These are phyloP conservation scores for Caenorhabditis tropicalis DNA, from an alignment of 1,140 invertebrate species.

Conservation along the genomic window DNA sequence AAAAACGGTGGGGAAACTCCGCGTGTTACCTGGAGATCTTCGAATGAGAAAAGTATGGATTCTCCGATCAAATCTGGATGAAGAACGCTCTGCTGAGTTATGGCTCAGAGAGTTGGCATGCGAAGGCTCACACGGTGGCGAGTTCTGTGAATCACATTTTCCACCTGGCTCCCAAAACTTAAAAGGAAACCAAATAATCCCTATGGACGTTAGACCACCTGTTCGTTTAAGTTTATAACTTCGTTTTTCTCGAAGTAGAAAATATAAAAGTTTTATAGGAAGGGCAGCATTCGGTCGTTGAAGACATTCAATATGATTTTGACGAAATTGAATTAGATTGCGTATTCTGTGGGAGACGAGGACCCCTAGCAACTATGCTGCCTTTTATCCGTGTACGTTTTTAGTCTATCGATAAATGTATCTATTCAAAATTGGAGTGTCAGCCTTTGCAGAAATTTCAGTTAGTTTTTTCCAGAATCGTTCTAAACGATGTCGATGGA, in stretches of 20 bases:
- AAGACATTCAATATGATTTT: conserved; percentile 43
- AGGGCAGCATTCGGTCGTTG: not conserved
- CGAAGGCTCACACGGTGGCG: conserved; percentile 37
- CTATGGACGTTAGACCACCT: not conserved
- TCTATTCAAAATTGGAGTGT: not conserved
- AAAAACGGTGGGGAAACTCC: conserved; percentile 21
- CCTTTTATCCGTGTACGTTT: conserved; percentile 25
- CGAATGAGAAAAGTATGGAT: conserved; percentile 41
- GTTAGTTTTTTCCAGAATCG: not conserved
- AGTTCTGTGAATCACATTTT: conserved; percentile 39
- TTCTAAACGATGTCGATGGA: not conserved
- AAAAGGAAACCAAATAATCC: conserved; percentile 28
- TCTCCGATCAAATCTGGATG: conserved; percentile 41
- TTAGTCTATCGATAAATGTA: not conserved
- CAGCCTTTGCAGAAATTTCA: too few species aligned
- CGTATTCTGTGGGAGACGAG: conserved; percentile 21
- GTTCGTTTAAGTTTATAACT: not conserved
- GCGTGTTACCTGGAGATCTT: conserved; percentile 38
- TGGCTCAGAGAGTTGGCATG: conserved; percentile 34
- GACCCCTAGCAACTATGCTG: conserved; percentile 17
- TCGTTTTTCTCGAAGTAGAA: too few species aligned
- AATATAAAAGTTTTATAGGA: too few species aligned
- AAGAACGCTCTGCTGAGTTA: conserved; percentile 45
- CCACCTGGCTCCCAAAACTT: conserved; percentile 10
- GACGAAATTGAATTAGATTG: conserved; percentile 9